A percentile compares a stretch with the other conserved stretches of the same genome.
phyloP scores from a whole-genome alignment of 2,113 vertebrate genomes.

The Neopipo cinnamomea region DNA sequence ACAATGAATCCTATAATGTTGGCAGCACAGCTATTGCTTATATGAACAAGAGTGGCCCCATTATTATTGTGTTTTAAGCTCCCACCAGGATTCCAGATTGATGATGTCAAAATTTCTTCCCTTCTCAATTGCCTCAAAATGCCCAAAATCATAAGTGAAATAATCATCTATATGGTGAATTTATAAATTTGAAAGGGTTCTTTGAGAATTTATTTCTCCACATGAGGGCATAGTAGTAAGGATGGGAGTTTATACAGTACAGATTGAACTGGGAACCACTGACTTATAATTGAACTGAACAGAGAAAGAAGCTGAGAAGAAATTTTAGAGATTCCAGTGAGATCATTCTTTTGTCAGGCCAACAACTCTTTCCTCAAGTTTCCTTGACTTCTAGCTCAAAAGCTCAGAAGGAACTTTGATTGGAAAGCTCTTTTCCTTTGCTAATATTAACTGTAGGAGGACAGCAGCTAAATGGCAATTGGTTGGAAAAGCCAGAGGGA shows the following conservation, averaged over 20 bases:
- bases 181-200: background rate
- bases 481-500: background rate
- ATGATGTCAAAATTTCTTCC: background rate
- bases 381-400: background rate
- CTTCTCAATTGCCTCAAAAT: background rate
- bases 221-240: background rate
- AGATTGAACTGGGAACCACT: background rate
- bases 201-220: background rate
- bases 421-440: background rate
- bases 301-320: background rate
- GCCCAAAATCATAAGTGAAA: background rate
- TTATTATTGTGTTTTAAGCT: background rate
- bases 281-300: background rate
- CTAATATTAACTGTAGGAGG: background rate
- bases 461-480: background rate
- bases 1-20: background rate
- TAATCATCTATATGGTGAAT: background rate
- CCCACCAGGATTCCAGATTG: rapidly evolving
- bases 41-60: background rate
- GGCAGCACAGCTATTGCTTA: background rate
- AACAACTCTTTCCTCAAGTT: background rate
- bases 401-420: background rate
- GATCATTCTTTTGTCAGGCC: background rate
- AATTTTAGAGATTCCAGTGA: background rate
- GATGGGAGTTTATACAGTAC: background rate